Evolutionary conservation across 2,113 vertebrate species (phyloP), one percentile per base, ranked within the genome.

Genomic region (Sinocyclocheilus maitianheensis): DNA sequence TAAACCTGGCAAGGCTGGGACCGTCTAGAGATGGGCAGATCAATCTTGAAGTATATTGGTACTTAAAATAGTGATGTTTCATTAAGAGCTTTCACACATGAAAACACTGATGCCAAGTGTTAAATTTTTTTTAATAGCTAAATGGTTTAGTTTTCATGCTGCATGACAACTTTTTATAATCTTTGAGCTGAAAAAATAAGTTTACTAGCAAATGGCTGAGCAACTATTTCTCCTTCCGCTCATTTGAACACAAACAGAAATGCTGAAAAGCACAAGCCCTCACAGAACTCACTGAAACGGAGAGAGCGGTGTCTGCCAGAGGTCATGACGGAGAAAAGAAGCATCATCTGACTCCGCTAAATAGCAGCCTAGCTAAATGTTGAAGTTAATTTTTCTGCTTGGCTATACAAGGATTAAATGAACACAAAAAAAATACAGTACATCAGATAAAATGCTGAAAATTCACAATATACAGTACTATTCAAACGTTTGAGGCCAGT

Each of bases 201-300:
- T 48, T 46, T 46, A 46, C 43, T 46, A 46, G 43, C 9, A 46
- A 46, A 46, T 46, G 43, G 8, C 43, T 46, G 43, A 46, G 43
- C 43, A 10, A 46, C 43, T 46, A 46, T 10, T 14, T 46, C n/a
- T 76, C 12, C 13, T 48, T 48, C 77, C 9, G 26, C 67, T 80
- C 65, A 37, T 63, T 43, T 83, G 76, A 63, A 58, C 76, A 80
- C 77, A 75, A 37, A 51, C 83, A 81, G 69, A 58, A 22, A 46
- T 62, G 37, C 14, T 40, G 26, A 14, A 40, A 72, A 43, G 18
- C 34, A 18, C 46, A 48, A 48, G 46, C 46, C 2, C 11, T 48
- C 46, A 48, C 1, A 43, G 11, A 22, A 37, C 18, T 55, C 11
- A 14, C 18, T 2, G 74, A 85, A 24, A 53, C 5, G 1, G 81